These are phyloP conservation scores for Andrena praecox DNA, from an alignment of 2,888 invertebrate genomes.

Conservation along the genomic window DNA sequence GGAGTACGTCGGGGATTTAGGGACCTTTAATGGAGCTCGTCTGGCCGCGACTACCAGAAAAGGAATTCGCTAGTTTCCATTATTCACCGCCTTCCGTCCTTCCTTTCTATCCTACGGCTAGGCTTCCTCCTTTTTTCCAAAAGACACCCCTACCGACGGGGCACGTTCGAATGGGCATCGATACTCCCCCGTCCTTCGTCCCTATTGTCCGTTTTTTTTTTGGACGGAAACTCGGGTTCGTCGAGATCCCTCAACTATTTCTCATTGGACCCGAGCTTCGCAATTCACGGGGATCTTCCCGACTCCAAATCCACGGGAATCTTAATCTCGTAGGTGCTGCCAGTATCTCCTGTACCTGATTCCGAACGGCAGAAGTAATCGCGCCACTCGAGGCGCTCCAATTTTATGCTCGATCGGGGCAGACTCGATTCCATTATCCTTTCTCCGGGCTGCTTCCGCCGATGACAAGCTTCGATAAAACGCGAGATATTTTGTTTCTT, in stretches of 20 bases:
- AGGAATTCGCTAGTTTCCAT: constrained; percentile 78
- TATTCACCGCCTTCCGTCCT: constrained; percentile 67
- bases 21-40: constrained; percentile 81
- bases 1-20: constrained; percentile 80
- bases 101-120: constrained; percentile 54
- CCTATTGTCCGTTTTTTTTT: background rate
- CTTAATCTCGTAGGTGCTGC: too few relatives aligned
- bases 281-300: background rate
- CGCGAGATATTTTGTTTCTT: constrained; percentile 63
- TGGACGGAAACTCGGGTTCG: background rate
- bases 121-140: constrained; percentile 23
- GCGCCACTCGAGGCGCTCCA: constrained; percentile 10
- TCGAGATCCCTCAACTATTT: background rate
- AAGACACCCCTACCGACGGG: background rate
- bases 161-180: constrained; percentile 24
- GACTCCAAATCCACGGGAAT: background rate
- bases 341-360: too few relatives aligned
- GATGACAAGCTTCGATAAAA: constrained; percentile 64
- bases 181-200: background rate
- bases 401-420: constrained; percentile 45
- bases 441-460: constrained; percentile 7
- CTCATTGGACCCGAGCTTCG: background rate
- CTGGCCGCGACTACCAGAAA: constrained; percentile 75
- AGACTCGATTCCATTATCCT: constrained; percentile 42
- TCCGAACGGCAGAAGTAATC: constrained; percentile 13